Evolutionary conservation across 1,140 invertebrate species (phyloP), one percentile per base, ranked within the genome.

Genomic region (Homalodisca vitripennis): DNA sequence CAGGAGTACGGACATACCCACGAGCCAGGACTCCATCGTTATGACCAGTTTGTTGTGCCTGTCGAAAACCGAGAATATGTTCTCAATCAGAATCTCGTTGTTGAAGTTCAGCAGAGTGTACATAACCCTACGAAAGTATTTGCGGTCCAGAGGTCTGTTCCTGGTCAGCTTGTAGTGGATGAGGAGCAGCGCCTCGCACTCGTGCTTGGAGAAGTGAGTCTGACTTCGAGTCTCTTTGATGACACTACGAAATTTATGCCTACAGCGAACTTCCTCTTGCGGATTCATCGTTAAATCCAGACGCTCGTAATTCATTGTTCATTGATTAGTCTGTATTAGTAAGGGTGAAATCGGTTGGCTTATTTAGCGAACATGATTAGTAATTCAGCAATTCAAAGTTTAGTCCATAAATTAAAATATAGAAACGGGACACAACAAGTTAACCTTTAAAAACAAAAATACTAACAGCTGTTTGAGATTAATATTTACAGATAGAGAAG

Each of bases 61-160:
- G 86, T 83, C 2, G 88, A 70, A 0, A 24, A 79, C 79, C 0
- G 82, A 81, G 78, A 87, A 87, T 1, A 88, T 80, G 41, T 84
- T 79, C 46, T 87, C 86, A 74, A 88, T 81, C 74, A 88, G 79
- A 17, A 87, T 80, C 71, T 91, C 87, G 73, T 92, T 88, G 0
- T 89, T 92, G 79, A 85, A 87, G 48, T 89, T 86, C 41, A 94
- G 86, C 10, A 84, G 84, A 3, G 84, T 84, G 72, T 92, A 88
- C 0, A 92, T 79, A 22, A 92, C 80, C 69, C 92, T 89, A 48
- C 88, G 80, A 75, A 93, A 91, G 63, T 78, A 17, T 2, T 69
- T 70, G 74, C 85, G 80, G 41, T 81, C 83, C 69, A 90, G 79
- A 46, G 78, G 78, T 3, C 79, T 78, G 1, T 55, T 51, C 60